A percentile compares a stretch with the other conserved stretches of the same genome.
Conservation (phyloP, 2,113 vertebrate genomes). For the Mellivora capensis region DNA sequence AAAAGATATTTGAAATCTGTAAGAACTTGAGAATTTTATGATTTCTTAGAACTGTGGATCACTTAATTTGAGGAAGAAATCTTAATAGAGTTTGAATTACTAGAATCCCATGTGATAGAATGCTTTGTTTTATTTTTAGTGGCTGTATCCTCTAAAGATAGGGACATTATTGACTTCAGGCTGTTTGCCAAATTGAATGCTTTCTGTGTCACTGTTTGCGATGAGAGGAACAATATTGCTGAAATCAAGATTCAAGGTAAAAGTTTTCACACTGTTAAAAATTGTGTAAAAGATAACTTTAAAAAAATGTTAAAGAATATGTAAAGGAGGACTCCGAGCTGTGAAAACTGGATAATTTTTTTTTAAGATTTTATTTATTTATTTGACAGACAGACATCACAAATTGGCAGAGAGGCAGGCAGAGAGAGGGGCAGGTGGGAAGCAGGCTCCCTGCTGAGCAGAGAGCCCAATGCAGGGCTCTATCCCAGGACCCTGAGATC, state of each 20-base stretch:
- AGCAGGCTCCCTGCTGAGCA: no score
- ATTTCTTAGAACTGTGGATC: not conserved
- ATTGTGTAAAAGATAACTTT: not conserved
- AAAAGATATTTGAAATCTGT: not conserved
- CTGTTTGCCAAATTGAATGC: constrained; percentile 91
- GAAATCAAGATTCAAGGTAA: constrained; percentile 96
- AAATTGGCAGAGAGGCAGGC: no score
- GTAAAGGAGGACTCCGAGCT: not conserved
- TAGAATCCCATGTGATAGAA: constrained; percentile 21
- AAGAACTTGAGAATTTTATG: not conserved
- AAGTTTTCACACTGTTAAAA: not conserved
- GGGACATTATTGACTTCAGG: constrained; percentile 88
- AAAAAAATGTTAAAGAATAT: not conserved
- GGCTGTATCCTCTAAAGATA: constrained; percentile 82
- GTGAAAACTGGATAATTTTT: not conserved
- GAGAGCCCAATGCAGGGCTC: no score
- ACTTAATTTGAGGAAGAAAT: not conserved
- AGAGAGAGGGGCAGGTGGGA: no score
- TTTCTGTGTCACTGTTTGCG: constrained; percentile 90
- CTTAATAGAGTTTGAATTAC: not conserved
- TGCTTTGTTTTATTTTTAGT: constrained; percentile 74
- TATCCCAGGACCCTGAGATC: no score
- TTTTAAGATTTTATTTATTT: not conserved
- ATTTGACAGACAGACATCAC: no score
- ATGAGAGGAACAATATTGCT: constrained; percentile 90